Evolutionary conservation across 2,888 invertebrate genomes (phyloP).

Genomic region (Caradrina clavipalpis): DNA sequence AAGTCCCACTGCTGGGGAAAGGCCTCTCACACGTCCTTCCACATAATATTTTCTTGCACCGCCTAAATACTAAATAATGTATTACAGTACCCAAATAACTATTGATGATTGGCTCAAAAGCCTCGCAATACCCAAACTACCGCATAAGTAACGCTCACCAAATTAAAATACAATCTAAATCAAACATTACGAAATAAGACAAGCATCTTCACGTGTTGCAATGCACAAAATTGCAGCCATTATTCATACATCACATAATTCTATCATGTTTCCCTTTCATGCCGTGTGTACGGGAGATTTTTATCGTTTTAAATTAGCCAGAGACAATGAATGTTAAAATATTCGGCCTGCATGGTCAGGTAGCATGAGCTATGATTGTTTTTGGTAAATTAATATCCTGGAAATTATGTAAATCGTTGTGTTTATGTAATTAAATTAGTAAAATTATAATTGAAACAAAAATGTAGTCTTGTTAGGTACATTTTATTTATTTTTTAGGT

Average conservation of each 20-base stretch:
- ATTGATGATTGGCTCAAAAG: conserved; percentile 25
- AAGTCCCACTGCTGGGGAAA: too few relatives aligned
- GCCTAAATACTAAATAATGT: neutral
- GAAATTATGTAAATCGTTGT: conserved; percentile 20
- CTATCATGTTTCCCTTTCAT: conserved; percentile 72
- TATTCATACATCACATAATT: conserved; percentile 62
- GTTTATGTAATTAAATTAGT: conserved; percentile 4
- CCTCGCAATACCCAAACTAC: conserved; percentile 29
- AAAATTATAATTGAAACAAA: too few relatives aligned
- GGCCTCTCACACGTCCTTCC: too few relatives aligned
- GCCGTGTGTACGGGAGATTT: conserved; percentile 65
- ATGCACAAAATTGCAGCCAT: conserved; percentile 70
- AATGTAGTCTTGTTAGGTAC: too few relatives aligned
- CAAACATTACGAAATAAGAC: conserved; percentile 65
- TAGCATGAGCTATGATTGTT: conserved; percentile 71
- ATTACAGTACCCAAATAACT: neutral
- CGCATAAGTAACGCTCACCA: conserved; percentile 35
- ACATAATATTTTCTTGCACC: too few relatives aligned
- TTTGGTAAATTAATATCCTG: conserved; percentile 51
- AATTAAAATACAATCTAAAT: conserved; percentile 69
- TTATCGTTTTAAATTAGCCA: conserved; percentile 71
- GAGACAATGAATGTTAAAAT: conserved; percentile 75
- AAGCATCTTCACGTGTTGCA: conserved; percentile 68
- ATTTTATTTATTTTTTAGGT: too few relatives aligned
- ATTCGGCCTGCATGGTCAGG: conserved; percentile 76